Conservation (phyloP, 2,888 invertebrate genomes). For the Dascillus cervinus region DNA sequence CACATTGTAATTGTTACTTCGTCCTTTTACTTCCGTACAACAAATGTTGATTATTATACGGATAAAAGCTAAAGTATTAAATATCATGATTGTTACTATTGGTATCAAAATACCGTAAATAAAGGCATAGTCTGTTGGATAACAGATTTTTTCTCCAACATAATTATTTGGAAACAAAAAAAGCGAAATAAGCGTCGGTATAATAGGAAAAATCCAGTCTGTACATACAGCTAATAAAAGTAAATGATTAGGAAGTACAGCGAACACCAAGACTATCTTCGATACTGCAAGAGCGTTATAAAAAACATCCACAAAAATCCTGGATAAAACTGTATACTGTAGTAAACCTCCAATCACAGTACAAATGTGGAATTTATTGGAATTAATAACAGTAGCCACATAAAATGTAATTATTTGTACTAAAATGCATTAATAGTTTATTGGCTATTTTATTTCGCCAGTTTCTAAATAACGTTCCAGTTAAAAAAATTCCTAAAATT, state of each 20-base stretch:
- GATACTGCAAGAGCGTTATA: slow-evolving; percentile 55
- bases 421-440: slow-evolving; percentile 48
- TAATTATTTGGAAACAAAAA: slow-evolving; percentile 43
- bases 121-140: slow-evolving; percentile 44
- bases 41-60: slow-evolving; percentile 45
- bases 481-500: slow-evolving; percentile 41
- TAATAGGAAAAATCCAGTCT: too few relatives aligned
- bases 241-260: slow-evolving; percentile 48
- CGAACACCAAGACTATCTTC: slow-evolving; percentile 54
- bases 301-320: slow-evolving; percentile 64
- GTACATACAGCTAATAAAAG: slow-evolving; percentile 51
- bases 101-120: slow-evolving; percentile 48
- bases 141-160: slow-evolving; percentile 42
- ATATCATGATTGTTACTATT: slow-evolving; percentile 42
- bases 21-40: slow-evolving; percentile 45
- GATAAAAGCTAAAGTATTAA: slow-evolving; percentile 49
- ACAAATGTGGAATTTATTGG: slow-evolving; percentile 42
- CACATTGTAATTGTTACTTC: slow-evolving; percentile 42
- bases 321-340: slow-evolving; percentile 56
- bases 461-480: slow-evolving; percentile 46
- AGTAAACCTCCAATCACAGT: slow-evolving; percentile 48
- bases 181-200: slow-evolving; percentile 40
- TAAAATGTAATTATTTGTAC: slow-evolving; percentile 43
- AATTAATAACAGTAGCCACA: slow-evolving; percentile 37
- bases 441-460: slow-evolving; percentile 53